Conservation (phyloP, 2,888 invertebrate species). For the Ptychoptera albimana region DNA sequence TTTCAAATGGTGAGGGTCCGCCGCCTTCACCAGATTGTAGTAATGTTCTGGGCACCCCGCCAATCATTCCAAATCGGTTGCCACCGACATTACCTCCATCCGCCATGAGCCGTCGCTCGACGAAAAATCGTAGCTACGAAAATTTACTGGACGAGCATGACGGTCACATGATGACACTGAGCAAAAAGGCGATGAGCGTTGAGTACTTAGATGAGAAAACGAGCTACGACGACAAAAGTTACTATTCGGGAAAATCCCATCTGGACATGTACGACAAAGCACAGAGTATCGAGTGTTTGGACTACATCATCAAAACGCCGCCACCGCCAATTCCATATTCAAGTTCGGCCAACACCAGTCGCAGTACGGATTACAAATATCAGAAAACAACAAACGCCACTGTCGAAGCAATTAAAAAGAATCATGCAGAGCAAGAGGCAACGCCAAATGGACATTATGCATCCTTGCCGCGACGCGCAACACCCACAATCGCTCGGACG, state of each 20-base stretch:
- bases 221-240: conserved; percentile 12
- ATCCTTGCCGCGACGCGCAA: conserved; percentile 16
- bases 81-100: not conserved
- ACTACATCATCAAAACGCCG: no score
- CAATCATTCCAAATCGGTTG: not conserved
- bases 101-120: not conserved
- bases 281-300: no score
- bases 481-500: conserved; percentile 8
- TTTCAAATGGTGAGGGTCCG: conserved; percentile 41
- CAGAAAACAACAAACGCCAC: no score
- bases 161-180: conserved; percentile 19
- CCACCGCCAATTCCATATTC: no score
- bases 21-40: conserved; percentile 29
- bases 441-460: conserved; percentile 12
- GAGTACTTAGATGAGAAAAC: conserved; percentile 33
- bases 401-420: no score
- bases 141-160: conserved; percentile 20
- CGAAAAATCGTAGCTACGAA: conserved; percentile 25
- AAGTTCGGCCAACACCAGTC: no score
- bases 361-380: no score
- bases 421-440: no score
- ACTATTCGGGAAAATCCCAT: no score
- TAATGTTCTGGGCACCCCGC: conserved; percentile 10
- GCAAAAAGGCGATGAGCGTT: conserved; percentile 37
- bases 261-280: no score